Percentiles rank a stretch among this genome's conserved stretches.
phyloP scores from a whole-genome alignment of 1,140 invertebrate genomes.

The Atta colombica region DNA sequence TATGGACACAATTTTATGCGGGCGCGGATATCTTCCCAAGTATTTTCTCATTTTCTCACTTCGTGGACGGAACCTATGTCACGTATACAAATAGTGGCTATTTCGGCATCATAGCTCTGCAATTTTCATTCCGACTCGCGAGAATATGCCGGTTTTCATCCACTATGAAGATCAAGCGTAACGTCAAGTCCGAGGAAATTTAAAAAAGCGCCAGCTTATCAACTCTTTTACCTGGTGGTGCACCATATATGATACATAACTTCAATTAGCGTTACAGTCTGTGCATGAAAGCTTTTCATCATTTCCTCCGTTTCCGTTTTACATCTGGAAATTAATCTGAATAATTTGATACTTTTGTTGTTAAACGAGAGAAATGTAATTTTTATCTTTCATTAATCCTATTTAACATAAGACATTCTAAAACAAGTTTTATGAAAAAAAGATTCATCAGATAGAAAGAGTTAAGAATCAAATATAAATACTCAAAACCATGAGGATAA shows the following conservation, averaged over 20 bases:
- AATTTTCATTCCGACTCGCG: conserved; percentile 47
- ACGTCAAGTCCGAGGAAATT: conserved; percentile 16
- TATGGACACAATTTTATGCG: neutral
- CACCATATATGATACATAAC: conserved; percentile 3
- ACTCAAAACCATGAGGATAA: neutral
- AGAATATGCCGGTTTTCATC: conserved; percentile 25
- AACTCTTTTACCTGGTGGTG: neutral
- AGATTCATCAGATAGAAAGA: neutral
- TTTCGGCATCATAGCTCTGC: conserved; percentile 43
- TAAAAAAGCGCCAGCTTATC: conserved; percentile 26
- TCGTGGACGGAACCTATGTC: conserved; percentile 27
- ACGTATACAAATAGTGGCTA: conserved; percentile 55
- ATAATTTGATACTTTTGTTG: conserved; percentile 9
- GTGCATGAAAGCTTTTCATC: neutral
- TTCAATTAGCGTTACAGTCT: conserved; percentile 20
- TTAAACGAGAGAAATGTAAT: neutral
- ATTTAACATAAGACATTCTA: neutral
- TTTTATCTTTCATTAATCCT: neutral
- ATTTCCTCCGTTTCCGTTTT: neutral
- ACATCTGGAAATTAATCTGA: neutral
- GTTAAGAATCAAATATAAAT: neutral
- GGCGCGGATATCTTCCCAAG: neutral
- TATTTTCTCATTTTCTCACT: conserved; percentile 41
- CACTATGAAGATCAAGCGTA: conserved; percentile 37
- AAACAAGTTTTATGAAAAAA: neutral